Base-by-base conservation (phyloP, 1,140 invertebrate genomes). In the Dinoponera quadriceps region DNA sequence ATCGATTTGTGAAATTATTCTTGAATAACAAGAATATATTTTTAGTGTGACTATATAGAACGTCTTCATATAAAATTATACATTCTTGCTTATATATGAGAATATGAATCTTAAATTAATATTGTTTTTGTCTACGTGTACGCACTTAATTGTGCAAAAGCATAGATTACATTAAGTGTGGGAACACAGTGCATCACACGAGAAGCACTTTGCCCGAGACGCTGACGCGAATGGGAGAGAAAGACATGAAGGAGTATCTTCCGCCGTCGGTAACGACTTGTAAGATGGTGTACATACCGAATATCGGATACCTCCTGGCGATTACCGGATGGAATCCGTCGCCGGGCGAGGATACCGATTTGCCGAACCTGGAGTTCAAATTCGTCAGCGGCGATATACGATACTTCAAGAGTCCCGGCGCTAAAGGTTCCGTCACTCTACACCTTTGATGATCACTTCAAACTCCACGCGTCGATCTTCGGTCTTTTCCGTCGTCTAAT, bases 221-320 rank as follows among this genome's bases (percentile, higher is more conserved):
- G 59, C 94, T 96, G 90, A 96, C 96, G 5, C 94, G 95, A 68
- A 96, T 96, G n/a, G 97, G 96, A 2, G 91, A 95, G 80, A 94
- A 96, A 85, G 97, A 98, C 90, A 92, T 98, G 80, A 90, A 62
- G 11, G 77, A 95, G 54, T 94, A 96, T 63, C 94, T 98, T 33
- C 96, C 96, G 4, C 62, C 92, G 13, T 95, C 95, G 85, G 94
- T 98, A 22, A 93, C 95, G n/a, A 95, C 96, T 85, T 98, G 97
- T 90, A 95, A 95, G 59, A 96, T 98, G 90, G 93, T 97, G 69
- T 98, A 97, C 93, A 95, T 98, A 85, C 97, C 97, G 7, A 96
- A 98, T 94, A 95, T 98, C 82, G 97, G 97, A 0, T 98, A 97
- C 94, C 93, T 98, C 51, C 92, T 98, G 3, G 96, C 96, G 0